phyloP scores from a whole-genome alignment of 2,113 vertebrate species.

The Anolis sagrei region DNA sequence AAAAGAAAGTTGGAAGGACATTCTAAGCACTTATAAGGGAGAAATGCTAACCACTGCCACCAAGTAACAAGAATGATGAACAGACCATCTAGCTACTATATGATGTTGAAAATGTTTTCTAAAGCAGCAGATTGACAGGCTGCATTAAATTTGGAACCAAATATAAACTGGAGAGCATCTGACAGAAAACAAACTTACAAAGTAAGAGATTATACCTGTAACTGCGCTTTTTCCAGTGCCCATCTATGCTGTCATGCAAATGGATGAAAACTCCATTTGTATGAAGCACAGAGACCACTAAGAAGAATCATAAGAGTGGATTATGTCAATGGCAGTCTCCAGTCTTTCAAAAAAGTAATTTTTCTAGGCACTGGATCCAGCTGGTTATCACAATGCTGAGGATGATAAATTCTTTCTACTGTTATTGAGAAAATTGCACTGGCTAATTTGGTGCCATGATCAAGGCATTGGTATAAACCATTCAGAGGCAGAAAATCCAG shows the following conservation, averaged over 20 bases:
- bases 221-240: too few relatives aligned
- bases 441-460: not conserved
- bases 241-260: too few relatives aligned
- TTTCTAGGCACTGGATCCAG: not conserved
- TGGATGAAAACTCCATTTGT: too few relatives aligned
- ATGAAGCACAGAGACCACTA: too few relatives aligned
- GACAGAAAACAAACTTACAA: too few relatives aligned
- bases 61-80: constrained; percentile 8
- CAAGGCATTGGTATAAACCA: not conserved
- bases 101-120: constrained; percentile 16
- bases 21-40: not conserved
- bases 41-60: not conserved
- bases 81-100: not conserved
- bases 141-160: constrained; percentile 12
- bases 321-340: not conserved
- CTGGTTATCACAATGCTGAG: not conserved
- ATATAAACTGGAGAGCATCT: not conserved
- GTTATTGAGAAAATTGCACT: not conserved
- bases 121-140: not conserved
- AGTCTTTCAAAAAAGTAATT: not conserved
- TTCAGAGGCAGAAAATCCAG: too few relatives aligned
- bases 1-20: constrained; percentile 14
- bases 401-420: not conserved
- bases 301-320: not conserved
- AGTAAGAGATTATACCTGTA: not conserved